A percentile compares a stretch with the other conserved stretches of the same genome.
Evolutionary conservation across 1,140 invertebrate species (phyloP).

Genomic region (Drosophila prosaltans): DNA sequence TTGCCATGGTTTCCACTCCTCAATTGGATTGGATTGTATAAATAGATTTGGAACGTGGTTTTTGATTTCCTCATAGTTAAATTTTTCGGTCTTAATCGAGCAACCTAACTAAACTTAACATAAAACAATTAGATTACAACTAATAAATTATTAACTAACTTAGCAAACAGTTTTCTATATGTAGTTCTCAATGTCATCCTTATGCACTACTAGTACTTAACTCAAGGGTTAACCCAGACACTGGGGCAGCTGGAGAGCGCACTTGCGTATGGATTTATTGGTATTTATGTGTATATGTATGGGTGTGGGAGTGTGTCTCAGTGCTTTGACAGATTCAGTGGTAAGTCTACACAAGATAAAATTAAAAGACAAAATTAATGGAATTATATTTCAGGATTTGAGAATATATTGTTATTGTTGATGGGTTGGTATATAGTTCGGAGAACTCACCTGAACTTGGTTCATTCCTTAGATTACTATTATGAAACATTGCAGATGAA

Average conservation of each 20-base stretch:
- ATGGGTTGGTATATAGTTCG: neutral
- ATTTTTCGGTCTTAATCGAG: constrained; percentile 54
- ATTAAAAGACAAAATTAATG: constrained; percentile 17
- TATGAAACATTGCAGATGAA: constrained; percentile 77
- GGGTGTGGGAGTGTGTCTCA: constrained; percentile 51
- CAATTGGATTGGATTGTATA: constrained; percentile 48
- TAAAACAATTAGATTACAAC: constrained; percentile 71
- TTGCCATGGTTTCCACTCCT: constrained; percentile 45
- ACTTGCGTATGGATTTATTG: constrained; percentile 29
- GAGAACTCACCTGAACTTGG: constrained; percentile 76
- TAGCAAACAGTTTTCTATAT: constrained; percentile 59
- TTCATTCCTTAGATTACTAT: constrained; percentile 81
- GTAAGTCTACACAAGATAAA: constrained; percentile 71
- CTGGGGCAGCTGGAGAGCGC: constrained; percentile 62
- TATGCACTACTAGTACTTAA: constrained; percentile 75
- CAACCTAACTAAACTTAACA: constrained; percentile 58
- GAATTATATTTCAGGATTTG: constrained; percentile 9
- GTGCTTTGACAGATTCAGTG: constrained; percentile 83
- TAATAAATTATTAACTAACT: constrained; percentile 73
- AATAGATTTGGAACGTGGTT: constrained; percentile 52
- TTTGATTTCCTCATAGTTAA: constrained; percentile 39
- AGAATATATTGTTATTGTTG: neutral
- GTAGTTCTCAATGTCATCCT: constrained; percentile 67
- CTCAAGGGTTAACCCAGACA: constrained; percentile 66
- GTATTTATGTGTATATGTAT: neutral